Evolutionary conservation across 2,888 invertebrate genomes (phyloP), one percentile per base, ranked within the genome.

Genomic region (Rotaria socialis): DNA sequence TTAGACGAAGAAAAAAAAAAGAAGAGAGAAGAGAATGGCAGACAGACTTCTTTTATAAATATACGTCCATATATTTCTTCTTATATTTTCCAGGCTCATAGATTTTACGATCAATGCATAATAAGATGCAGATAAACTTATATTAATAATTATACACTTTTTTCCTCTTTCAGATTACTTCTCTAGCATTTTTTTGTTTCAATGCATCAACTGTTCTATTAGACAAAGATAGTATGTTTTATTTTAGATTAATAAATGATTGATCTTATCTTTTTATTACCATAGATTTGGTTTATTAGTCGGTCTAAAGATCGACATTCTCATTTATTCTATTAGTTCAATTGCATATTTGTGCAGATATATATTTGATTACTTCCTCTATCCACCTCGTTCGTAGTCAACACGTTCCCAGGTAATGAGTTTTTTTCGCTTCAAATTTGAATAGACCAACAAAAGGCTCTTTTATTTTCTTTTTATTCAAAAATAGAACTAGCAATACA

Each of bases 231-330:
- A 67, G 27, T 67, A 67, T 35, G 67, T 35, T 19, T 16, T 7
- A 35, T n/a, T 67, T 67, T 16, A 6, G 5, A 35, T 67, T 1
- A 67, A 35, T 35, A 2, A 35, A 35, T 27, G 19, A 60, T 60
- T n/a, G 3, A 60, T 60, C n/a, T 24, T 60, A 27, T 60, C 11
- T 60, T n/a, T 60, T 11, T 41, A 35, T 27, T 67, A 56, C 24
- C 2, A 56, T 24, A 35, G 67, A 67, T 67, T 67, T 35, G 1
- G 35, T 67, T 27, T 35, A 35, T 35, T 67, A 67, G 67, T 67
- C 67, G 67, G 67, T 67, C 35, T 16, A 67, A 67, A 67, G 35
- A 67, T 67, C 67, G 67, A 35, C 67, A 67, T 67, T 27, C 67
- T 67, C 4, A 1, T 67, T 2, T 35, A 35, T 67, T 67, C 67